Base-by-base conservation (phyloP, 2,797 vertebrate species). In the Manis javanica region DNA sequence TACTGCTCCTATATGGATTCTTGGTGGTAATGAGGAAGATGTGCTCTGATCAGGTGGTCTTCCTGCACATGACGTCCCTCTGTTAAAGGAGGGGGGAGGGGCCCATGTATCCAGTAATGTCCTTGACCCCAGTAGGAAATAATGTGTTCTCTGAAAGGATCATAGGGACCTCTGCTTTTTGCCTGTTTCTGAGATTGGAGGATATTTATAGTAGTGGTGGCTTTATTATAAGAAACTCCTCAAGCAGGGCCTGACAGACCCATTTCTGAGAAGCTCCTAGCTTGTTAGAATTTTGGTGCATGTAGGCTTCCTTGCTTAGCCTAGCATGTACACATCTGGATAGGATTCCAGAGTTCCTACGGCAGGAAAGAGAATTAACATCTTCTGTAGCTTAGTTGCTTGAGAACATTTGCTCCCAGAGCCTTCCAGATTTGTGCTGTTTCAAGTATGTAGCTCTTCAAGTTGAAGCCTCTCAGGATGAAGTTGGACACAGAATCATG, bases 391-490 rank as follows among this genome's bases (percentile, higher is more conserved):
- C 31, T 57, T 87, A 16, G 18, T n/a, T 53, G 64, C 34, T 13
- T 81, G 26, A 93, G 78, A 78, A 57, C 14, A 5, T 94, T 69
- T 90, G 37, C 39, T 95, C 66, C 89, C 75, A 42, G 37, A 71
- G 59, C 51, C 81, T 94, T 55, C 79, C 31, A 91, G 61, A 29
- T 19, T 34, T 15, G 3, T 15, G 1, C 13, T 68, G 21, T 69
- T 87, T 37, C 46, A 26, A 31, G 12, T 8, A 39, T 39, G 53
- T 55, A 34, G 37, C 57, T 79, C 37, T 49, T 63, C 2, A 7
- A 42, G 49, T 81, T 63, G 87, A 84, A 79, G 26, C 57, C 53
- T 53, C 19, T 0, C 0, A 21, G 16, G 59, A 57, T 53, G 4
- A 55, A 79, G 59, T 2, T 90, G 63, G 90, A 64, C 34, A 37